These are phyloP conservation scores for Cydia splendana DNA, from an alignment of 1,140 invertebrate species.

Conservation along the genomic window DNA sequence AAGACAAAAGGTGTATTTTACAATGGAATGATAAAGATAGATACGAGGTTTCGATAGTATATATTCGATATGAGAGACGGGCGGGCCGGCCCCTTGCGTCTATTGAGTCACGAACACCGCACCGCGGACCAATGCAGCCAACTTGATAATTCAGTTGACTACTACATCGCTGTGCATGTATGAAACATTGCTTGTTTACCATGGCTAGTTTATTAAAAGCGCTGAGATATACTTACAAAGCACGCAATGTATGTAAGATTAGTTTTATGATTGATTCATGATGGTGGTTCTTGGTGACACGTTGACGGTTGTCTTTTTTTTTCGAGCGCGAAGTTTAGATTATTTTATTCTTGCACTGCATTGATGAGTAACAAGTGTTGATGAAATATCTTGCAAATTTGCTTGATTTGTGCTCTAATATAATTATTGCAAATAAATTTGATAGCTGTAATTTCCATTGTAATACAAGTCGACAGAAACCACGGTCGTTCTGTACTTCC, in stretches of 20 bases:
- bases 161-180: slow-evolving; percentile 42
- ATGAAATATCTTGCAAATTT: slow-evolving; percentile 17
- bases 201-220: not conserved
- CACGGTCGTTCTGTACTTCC: slow-evolving; percentile 1
- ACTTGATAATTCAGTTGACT: slow-evolving; percentile 50
- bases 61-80: slow-evolving; percentile 33
- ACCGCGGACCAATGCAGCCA: slow-evolving; percentile 53
- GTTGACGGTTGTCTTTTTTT: slow-evolving; percentile 27
- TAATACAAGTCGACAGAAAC: not conserved
- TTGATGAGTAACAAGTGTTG: slow-evolving; percentile 26
- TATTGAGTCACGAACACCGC: slow-evolving; percentile 68
- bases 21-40: not conserved
- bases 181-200: slow-evolving; percentile 48
- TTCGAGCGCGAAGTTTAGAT: not conserved
- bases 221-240: not conserved
- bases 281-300: slow-evolving; percentile 16
- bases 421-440: not conserved
- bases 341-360: slow-evolving; percentile 18
- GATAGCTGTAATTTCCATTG: not conserved
- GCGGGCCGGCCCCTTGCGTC: slow-evolving; percentile 59
- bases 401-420: not conserved
- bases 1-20: slow-evolving; percentile 7
- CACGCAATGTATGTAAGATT: not conserved
- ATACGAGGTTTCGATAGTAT: slow-evolving; percentile 5
- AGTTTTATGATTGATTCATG: not conserved